Evolutionary conservation across 53 echinoderm and acorn worm genomes (phyloP).

Genomic region (Astropecten irregularis): DNA sequence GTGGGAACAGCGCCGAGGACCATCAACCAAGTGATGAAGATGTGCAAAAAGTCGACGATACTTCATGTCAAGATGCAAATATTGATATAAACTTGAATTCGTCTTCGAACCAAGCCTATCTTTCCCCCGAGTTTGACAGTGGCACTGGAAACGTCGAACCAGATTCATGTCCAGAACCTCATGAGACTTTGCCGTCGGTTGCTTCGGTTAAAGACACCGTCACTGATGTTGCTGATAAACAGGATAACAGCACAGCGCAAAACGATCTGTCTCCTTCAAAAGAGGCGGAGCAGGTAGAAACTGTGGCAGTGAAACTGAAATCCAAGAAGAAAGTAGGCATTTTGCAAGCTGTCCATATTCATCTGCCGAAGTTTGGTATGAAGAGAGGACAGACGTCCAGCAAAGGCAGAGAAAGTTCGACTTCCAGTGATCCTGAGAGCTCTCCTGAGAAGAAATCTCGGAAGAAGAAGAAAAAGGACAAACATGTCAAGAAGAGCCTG

Average conservation of each 20-base stretch:
- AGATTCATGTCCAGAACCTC: background rate
- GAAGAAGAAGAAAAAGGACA: slow-evolving; percentile 45
- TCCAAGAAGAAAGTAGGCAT: slow-evolving; percentile 56
- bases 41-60: background rate
- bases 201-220: background rate
- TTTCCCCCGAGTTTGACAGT: background rate
- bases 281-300: background rate
- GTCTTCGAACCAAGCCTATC: background rate
- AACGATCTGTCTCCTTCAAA: background rate
- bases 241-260: too few species aligned
- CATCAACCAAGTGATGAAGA: background rate
- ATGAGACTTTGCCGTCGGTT: background rate
- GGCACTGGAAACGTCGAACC: slow-evolving; percentile 12
- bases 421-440: slow-evolving; percentile 16
- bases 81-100: slow-evolving; percentile 6
- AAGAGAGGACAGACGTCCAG: slow-evolving; percentile 4
- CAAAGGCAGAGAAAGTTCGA: slow-evolving; percentile 17
- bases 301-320: slow-evolving; percentile 5
- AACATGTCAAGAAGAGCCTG: background rate
- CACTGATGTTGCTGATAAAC: too few species aligned
- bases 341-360: slow-evolving; percentile 58
- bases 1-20: background rate
- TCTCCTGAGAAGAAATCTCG: slow-evolving; percentile 26
- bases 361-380: slow-evolving; percentile 56
- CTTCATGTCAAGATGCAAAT: background rate